Evolutionary conservation across 2,888 invertebrate genomes (phyloP), one percentile per base, ranked within the genome.

Genomic region (Ectobius pallidus): DNA sequence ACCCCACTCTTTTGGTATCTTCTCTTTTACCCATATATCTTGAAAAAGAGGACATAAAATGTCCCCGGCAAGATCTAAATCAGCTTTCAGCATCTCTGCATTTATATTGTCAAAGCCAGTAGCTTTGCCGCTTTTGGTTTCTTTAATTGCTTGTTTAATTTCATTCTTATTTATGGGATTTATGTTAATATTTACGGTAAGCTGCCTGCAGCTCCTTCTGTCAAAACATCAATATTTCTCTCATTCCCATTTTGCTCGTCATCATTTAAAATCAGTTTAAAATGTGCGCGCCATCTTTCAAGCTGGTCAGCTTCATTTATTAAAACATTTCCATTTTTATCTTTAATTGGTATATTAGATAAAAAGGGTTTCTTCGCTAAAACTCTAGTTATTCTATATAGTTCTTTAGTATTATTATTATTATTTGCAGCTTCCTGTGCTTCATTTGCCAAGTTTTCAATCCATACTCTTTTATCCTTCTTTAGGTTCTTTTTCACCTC

Each of bases 251-350:
- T 49, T n/a, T 49, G 39, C 7, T 39, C 39, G 14, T 39, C 39
- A 39, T 39, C 14, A 39, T 39, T 39, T 39, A 39, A 39, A 49
- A 49, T n/a, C n/a, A 14, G 49, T 49, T 49, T 49, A 49, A 49
- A 49, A 49, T 49, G 11, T 49, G 49, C 20, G 6, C 20, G n/a
- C 49, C 49, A 49, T 49, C 49, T 49, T n/a, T 49, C 49, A 14
- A 49, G n/a, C 20, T 49, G 49, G 20, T 49, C 49, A 49, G 49
- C n/a, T 49, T 49, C 49, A 49, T 49, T 49, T n/a, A 49, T n/a
- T 49, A 49, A 49, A 49, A 49, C n/a, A n/a, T 49, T 49, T n/a
- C 20, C 16, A 49, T 49, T 49, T 14, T 4, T 49, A 49, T 49
- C 49, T 49, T 49, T 49, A 18, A n/a, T n/a, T n/a, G 20, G 16